A percentile compares a stretch with the other conserved stretches of the same genome.
phyloP scores from a whole-genome alignment of 2,113 vertebrate genomes.

The Mirza zaza region DNA sequence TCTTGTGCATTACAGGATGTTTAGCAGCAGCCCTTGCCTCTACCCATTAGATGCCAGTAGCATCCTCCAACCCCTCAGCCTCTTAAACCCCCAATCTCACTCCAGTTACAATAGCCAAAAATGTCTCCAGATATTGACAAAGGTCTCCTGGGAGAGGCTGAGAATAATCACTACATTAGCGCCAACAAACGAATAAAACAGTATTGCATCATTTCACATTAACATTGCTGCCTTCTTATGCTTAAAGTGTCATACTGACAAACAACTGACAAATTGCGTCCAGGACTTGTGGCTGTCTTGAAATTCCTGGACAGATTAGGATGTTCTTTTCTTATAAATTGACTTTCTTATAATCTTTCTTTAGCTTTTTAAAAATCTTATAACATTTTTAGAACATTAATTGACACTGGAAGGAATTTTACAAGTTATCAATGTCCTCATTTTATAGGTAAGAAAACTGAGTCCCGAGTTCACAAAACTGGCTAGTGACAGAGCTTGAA shows the following conservation, averaged over 20 bases:
- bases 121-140: background rate
- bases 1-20: background rate
- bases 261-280: background rate
- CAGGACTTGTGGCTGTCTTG: background rate
- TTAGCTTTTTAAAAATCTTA: background rate
- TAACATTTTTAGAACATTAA: background rate
- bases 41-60: background rate
- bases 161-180: background rate
- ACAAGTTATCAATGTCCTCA: background rate
- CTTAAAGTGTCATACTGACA: background rate
- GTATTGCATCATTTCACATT: background rate
- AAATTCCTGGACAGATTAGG: background rate
- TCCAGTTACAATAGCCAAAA: background rate
- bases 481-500: background rate
- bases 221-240: background rate
- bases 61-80: background rate
- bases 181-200: background rate
- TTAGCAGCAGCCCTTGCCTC: background rate
- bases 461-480: background rate
- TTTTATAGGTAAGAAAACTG: conserved; percentile 18
- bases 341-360: background rate
- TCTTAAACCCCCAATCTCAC: background rate
- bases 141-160: background rate
- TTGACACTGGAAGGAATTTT: background rate
- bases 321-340: background rate